Conservation (phyloP, 2,888 invertebrate species). For the Ectemnius continuus region DNA sequence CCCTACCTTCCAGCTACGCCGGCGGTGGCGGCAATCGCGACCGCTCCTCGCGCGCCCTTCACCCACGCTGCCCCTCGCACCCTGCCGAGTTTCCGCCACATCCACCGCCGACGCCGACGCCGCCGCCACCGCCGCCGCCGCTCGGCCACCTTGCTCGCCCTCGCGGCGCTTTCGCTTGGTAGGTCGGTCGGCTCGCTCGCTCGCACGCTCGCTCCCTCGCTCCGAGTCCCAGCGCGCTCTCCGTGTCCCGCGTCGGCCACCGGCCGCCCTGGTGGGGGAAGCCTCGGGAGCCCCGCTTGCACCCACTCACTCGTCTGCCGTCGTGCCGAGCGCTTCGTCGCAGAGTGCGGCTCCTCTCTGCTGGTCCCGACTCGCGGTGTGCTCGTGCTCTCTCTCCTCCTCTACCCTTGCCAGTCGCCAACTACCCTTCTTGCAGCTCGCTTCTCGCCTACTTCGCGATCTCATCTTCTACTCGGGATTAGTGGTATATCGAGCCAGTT, state of each 20-base stretch:
- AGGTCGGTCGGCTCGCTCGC: slow-evolving; percentile 25
- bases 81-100: slow-evolving; percentile 28
- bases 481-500: neutral
- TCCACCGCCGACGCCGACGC: slow-evolving; percentile 34
- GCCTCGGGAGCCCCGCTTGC: slow-evolving; percentile 65
- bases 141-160: slow-evolving; percentile 37
- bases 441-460: neutral
- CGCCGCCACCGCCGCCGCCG: slow-evolving; percentile 38
- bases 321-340: slow-evolving; percentile 73
- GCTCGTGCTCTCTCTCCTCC: slow-evolving; percentile 20
- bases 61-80: slow-evolving; percentile 14
- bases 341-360: slow-evolving; percentile 42
- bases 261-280: slow-evolving; percentile 65
- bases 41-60: no score
- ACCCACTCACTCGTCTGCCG: slow-evolving; percentile 75
- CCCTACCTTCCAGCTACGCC: no score
- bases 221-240: slow-evolving; percentile 36
- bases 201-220: slow-evolving; percentile 25
- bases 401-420: neutral
- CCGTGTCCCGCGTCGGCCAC: slow-evolving; percentile 33
- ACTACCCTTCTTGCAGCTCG: neutral
- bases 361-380: slow-evolving; percentile 51
- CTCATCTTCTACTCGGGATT: neutral
- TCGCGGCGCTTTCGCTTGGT: slow-evolving; percentile 39
- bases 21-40: no score